Conservation (phyloP, 2,888 invertebrate species). For the Isoperla grammatica region DNA sequence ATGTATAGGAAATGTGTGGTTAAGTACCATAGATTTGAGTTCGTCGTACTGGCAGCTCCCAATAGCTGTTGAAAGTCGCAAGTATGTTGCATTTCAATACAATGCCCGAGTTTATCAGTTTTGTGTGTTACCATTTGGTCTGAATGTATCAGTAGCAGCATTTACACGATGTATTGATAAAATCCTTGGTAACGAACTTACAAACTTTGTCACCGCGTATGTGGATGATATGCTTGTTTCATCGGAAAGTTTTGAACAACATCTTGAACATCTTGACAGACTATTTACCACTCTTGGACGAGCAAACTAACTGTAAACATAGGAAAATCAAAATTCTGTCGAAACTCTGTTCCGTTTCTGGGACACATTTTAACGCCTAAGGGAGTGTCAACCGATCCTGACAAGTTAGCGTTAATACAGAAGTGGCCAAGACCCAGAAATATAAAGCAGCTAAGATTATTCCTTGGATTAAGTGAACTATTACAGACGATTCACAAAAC, state of each 20-base stretch:
- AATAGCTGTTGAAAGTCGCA: no score
- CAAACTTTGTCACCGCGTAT: background rate
- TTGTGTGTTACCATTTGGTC: no score
- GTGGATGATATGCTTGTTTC: background rate
- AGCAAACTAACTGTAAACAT: background rate
- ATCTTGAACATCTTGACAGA: background rate
- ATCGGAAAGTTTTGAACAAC: background rate
- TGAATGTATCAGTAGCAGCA: no score
- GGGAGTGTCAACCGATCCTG: background rate
- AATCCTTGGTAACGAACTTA: no score
- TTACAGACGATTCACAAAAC: no score
- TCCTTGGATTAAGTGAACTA: background rate
- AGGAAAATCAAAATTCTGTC: background rate
- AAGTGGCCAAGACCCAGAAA: background rate
- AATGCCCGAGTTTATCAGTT: no score
- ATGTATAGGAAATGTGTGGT: no score
- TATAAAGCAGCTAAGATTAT: background rate
- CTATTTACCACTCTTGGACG: background rate
- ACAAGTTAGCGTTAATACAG: background rate
- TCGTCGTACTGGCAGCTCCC: no score
- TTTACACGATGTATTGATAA: no score
- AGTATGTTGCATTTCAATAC: no score
- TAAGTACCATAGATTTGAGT: no score
- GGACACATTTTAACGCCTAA: background rate
- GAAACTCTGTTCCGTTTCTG: background rate